Conservation (phyloP, 1,140 invertebrate species). For the Trissolcus basalis region DNA sequence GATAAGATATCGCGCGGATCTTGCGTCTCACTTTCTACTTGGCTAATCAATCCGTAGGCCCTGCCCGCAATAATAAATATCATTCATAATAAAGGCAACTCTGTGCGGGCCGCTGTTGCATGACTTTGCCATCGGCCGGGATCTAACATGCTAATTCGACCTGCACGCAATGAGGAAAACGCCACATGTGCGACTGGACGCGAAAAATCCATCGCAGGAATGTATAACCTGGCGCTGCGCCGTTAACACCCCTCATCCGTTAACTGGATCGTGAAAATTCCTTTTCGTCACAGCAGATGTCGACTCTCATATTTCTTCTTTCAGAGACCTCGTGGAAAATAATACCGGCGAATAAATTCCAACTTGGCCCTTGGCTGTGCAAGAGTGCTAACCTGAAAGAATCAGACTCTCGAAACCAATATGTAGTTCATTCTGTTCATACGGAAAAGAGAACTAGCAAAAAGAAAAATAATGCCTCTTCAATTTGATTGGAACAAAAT, state of each 20-base stretch:
- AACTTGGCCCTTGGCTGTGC: too few species aligned
- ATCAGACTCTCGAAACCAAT: too few species aligned
- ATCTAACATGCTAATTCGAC: conserved; percentile 19
- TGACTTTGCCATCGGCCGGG: conserved; percentile 9
- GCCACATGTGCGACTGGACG: not conserved
- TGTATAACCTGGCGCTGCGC: conserved; percentile 14
- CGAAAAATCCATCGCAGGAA: conserved; percentile 22
- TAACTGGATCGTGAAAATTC: conserved; percentile 42
- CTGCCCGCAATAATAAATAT: not conserved
- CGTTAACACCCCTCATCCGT: conserved; percentile 24
- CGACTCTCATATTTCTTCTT: conserved; percentile 25
- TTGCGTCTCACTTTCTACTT: conserved; percentile 25
- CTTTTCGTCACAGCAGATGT: conserved; percentile 32
- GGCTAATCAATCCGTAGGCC: conserved; percentile 11
- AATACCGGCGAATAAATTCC: not conserved
- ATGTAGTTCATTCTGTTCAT: too few species aligned
- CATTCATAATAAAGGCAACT: conserved; percentile 5
- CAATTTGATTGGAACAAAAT: too few species aligned
- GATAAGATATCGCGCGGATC: conserved; percentile 1
- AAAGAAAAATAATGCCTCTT: too few species aligned
- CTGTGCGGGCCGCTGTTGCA: not conserved
- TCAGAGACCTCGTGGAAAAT: conserved; percentile 4
- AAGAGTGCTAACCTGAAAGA: too few species aligned
- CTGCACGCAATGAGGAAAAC: not conserved
- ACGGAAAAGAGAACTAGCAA: too few species aligned